Conservation (phyloP, 2,888 invertebrate species). For the Spialia ferax region DNA sequence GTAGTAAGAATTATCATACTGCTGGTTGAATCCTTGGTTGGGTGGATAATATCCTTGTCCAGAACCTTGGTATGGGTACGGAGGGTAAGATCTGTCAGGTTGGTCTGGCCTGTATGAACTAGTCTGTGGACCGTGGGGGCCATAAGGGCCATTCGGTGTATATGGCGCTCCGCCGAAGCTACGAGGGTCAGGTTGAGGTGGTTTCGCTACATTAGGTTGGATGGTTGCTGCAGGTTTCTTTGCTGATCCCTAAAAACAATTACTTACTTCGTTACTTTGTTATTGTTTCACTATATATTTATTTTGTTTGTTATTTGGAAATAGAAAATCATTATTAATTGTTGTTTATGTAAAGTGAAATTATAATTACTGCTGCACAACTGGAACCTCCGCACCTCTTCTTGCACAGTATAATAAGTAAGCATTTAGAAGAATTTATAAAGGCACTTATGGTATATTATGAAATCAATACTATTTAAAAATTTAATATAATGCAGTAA, state of each 20-base stretch:
- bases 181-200: slow-evolving; percentile 45
- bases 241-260: slow-evolving; percentile 63
- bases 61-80: slow-evolving; percentile 74
- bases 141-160: slow-evolving; percentile 71
- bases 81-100: slow-evolving; percentile 70
- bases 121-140: slow-evolving; percentile 52
- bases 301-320: too few relatives aligned
- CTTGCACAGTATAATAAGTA: too few relatives aligned
- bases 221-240: slow-evolving; percentile 85
- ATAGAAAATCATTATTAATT: too few relatives aligned
- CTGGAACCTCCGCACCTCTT: too few relatives aligned
- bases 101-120: slow-evolving; percentile 66
- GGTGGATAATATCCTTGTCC: slow-evolving; percentile 78
- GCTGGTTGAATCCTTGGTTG: slow-evolving; percentile 78
- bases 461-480: neutral
- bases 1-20: slow-evolving; percentile 75
- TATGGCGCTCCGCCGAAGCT: slow-evolving; percentile 61
- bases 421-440: too few relatives aligned
- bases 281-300: too few relatives aligned
- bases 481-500: neutral
- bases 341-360: too few relatives aligned
- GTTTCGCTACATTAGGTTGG: slow-evolving; percentile 69
- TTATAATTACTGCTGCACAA: too few relatives aligned
- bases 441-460: too few relatives aligned
- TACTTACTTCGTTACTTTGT: neutral